Evolutionary conservation across 2,888 invertebrate genomes (phyloP).

Genomic region (Pseudoips prasinana): DNA sequence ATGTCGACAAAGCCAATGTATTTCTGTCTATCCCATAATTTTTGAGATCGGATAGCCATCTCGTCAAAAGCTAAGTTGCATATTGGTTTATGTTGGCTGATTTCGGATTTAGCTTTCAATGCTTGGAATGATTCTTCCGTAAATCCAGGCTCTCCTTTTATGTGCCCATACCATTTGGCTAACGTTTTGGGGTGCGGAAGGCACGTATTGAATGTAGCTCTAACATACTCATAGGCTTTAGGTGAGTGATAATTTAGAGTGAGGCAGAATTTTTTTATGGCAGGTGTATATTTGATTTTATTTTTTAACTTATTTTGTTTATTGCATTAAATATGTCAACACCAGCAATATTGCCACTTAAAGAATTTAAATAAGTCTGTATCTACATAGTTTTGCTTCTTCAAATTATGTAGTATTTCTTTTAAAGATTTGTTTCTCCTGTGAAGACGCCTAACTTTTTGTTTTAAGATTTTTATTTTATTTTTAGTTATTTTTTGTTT

Average conservation of each 20-base stretch:
- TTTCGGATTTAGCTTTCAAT: too few species aligned
- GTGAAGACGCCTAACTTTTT: constrained; percentile 15
- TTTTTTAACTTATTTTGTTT: neutral
- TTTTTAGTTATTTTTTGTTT: too few species aligned
- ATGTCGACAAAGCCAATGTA: constrained; percentile 17
- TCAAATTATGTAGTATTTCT: neutral
- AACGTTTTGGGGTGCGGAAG: too few species aligned
- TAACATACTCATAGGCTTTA: constrained; percentile 16
- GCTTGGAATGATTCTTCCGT: too few species aligned
- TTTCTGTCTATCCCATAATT: constrained; percentile 12
- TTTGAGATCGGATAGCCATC: constrained; percentile 1
- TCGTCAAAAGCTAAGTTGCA: too few species aligned
- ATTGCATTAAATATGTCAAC: too few species aligned
- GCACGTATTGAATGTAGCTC: neutral
- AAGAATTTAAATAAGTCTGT: too few species aligned
- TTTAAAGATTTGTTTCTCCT: constrained; percentile 13
- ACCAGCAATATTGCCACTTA: too few species aligned
- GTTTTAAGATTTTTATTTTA: constrained; percentile 16
- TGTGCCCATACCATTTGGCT: too few species aligned
- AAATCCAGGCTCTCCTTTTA: too few species aligned
- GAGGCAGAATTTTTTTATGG: constrained; percentile 10
- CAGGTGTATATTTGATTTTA: neutral
- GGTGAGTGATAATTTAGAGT: constrained; percentile 11
- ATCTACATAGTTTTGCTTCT: too few species aligned
- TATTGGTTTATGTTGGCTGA: too few species aligned